Base-by-base conservation (phyloP, 2,113 vertebrate species). In the Oncorhynchus keta region DNA sequence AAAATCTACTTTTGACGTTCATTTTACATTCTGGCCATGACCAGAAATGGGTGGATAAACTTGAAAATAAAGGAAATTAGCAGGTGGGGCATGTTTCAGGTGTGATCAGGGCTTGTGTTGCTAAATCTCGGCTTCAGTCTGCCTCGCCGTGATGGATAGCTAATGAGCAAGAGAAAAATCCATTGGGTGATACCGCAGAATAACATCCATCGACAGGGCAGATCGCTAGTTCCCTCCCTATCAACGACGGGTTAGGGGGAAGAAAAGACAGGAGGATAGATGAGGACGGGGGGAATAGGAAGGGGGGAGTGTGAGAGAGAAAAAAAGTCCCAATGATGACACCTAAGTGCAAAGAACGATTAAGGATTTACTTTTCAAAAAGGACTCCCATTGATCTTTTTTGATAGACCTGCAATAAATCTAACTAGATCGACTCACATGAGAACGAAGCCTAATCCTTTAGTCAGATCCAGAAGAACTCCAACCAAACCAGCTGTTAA, bases 401-500 rank as follows among this genome's bases (percentile, higher is more conserved):
- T 92, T 96, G 95, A 98, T 97, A 97, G 97, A 98, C 96, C 94
- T 94, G 96, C 97, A 96, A 98, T 98, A 97, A 98, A 99, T 98
- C 97, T 97, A 98, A 96, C 95, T 92, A 94, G 95, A 98, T 95
- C 96, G 95, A 95, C 95, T 96, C 96, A 95, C 97, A 97, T 95
- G 97, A 97, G 96, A 97, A 97, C 71, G 88, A 92, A 92, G 93
- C 92, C 92, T 99, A 99, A 98, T 98, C 97, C 96, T 93, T 95
- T 91, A 97, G 96, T 97, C 95, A 98, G 97, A 99, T 98, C 96
- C 96, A 89, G 90, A 93, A 96, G 96, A 98, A 98, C 95, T 97
- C 95, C 94, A 96, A 98, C 97, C 97, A 98, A 99, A 97, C 95
- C 95, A 97, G 95, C 97, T 97, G 96, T 97, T 98, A 98, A 98